Evolutionary conservation across 2,113 vertebrate species (phyloP).

Genomic region (Pseudorasbora parva): DNA sequence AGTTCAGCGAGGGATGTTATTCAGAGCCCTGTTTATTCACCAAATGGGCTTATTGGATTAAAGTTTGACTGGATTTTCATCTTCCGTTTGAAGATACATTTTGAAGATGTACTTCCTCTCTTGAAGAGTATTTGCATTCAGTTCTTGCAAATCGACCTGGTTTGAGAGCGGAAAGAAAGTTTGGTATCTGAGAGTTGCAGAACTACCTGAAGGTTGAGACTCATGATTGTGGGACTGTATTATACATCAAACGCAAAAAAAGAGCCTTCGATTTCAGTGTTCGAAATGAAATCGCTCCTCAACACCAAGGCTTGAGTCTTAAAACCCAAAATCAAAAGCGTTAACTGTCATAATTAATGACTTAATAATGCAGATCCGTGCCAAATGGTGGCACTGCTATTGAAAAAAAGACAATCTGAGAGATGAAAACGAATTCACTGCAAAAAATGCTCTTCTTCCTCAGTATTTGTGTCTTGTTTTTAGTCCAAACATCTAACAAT

Average conservation of each 20-base stretch:
- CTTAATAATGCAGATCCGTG: neutral
- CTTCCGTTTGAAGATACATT: constrained; percentile 24
- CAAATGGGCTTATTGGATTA: constrained; percentile 74
- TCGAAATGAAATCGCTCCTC: neutral
- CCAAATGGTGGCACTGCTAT: neutral
- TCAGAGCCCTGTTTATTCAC: constrained; percentile 3
- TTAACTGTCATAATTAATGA: neutral
- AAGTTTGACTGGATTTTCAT: constrained; percentile 68
- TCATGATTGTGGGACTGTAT: constrained; percentile 44
- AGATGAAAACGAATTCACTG: constrained; percentile 64
- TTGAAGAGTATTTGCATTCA: constrained; percentile 9
- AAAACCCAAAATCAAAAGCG: neutral
- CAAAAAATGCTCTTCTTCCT: no score
- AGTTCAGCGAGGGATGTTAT: constrained; percentile 10
- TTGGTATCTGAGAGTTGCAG: neutral
- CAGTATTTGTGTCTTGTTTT: no score
- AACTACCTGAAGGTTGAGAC: constrained; percentile 18
- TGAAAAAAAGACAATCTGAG: neutral
- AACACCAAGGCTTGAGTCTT: neutral
- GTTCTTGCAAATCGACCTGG: neutral
- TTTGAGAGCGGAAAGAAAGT: neutral
- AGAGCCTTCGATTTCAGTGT: neutral
- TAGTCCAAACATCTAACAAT: no score
- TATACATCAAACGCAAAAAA: constrained; percentile 13
- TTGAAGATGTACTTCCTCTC: neutral